A percentile compares a stretch with the other conserved stretches of the same genome.
These are phyloP conservation scores for Tryphoninae sp. DNA, from an alignment of 2,888 invertebrate genomes.

Conservation along the genomic window DNA sequence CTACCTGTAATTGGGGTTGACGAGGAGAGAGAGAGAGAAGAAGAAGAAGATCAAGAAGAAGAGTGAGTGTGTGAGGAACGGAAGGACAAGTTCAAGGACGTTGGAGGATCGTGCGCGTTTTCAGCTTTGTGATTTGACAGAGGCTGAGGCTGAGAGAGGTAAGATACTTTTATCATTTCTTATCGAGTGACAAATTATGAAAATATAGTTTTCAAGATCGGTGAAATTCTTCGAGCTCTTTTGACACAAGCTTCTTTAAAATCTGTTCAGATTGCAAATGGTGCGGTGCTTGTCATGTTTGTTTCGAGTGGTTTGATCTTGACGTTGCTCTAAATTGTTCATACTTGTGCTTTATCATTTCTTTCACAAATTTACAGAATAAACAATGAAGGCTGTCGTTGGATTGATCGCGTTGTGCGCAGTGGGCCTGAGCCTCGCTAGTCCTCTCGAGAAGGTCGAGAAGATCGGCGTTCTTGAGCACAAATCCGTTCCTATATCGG, in stretches of 20 bases:
- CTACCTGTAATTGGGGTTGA: conserved; percentile 8
- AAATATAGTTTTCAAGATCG: conserved; percentile 5
- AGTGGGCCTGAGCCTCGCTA: conserved; percentile 71
- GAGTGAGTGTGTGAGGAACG: conserved; percentile 47
- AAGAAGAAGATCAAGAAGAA: background rate
- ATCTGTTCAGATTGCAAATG: too few species aligned
- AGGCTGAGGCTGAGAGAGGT: conserved; percentile 31
- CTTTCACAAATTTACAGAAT: conserved; percentile 42
- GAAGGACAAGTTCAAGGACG: conserved; percentile 48
- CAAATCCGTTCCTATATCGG: conserved; percentile 76
- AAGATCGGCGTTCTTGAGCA: conserved; percentile 78
- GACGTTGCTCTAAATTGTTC: background rate
- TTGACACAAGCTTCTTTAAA: background rate
- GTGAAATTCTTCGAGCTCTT: background rate
- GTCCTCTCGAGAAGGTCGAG: conserved; percentile 78
- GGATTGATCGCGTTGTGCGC: conserved; percentile 69
- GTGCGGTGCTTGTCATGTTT: background rate
- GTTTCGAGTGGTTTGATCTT: background rate
- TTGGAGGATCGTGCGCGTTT: conserved; percentile 44
- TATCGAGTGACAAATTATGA: background rate
- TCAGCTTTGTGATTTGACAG: conserved; percentile 12
- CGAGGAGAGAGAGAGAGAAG: background rate
- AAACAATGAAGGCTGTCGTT: conserved; percentile 73
- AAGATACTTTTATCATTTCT: conserved; percentile 32
- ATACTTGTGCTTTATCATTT: conserved; percentile 12